A percentile compares a stretch with the other conserved stretches of the same genome.
Evolutionary conservation across 2,888 invertebrate genomes (phyloP).

Genomic region (Calephelis perditalis): DNA sequence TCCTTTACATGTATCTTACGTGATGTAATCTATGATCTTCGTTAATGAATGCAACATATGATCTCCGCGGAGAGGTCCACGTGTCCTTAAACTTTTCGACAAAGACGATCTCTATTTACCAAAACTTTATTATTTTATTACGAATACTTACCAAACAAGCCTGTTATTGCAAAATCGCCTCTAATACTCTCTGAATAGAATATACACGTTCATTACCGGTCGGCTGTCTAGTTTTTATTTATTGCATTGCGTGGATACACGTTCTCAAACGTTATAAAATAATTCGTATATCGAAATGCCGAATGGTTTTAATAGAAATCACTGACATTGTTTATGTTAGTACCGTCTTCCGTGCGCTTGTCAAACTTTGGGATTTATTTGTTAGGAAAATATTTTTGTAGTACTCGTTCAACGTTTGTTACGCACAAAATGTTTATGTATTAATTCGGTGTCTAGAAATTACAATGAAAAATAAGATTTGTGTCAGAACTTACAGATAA

Average conservation of each 20-base stretch:
- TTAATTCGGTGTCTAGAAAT: no score
- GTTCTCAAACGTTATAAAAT: slow-evolving; percentile 65
- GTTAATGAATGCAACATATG: slow-evolving; percentile 1
- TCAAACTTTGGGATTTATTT: slow-evolving; percentile 47
- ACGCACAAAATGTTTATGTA: no score
- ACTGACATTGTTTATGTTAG: slow-evolving; percentile 73
- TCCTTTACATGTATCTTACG: slow-evolving; percentile 18
- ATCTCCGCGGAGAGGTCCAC: slow-evolving; percentile 24
- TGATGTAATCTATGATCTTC: slow-evolving; percentile 19
- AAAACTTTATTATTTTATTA: slow-evolving; percentile 47
- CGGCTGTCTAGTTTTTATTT: slow-evolving; percentile 52
- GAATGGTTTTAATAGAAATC: slow-evolving; percentile 71
- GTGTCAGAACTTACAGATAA: no score
- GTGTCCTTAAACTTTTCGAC: slow-evolving; percentile 58
- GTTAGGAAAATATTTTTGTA: neutral
- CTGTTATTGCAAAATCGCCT: slow-evolving; percentile 33
- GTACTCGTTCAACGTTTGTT: no score
- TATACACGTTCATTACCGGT: slow-evolving; percentile 33
- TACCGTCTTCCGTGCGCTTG: slow-evolving; percentile 46
- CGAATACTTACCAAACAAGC: slow-evolving; percentile 42
- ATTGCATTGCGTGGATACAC: slow-evolving; percentile 64
- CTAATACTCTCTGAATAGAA: slow-evolving; percentile 34
- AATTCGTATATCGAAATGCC: slow-evolving; percentile 68
- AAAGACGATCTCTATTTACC: slow-evolving; percentile 47
- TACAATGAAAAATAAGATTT: no score